Evolutionary conservation across 2,888 invertebrate species (phyloP).

Genomic region (Prionchulus punctatus): DNA sequence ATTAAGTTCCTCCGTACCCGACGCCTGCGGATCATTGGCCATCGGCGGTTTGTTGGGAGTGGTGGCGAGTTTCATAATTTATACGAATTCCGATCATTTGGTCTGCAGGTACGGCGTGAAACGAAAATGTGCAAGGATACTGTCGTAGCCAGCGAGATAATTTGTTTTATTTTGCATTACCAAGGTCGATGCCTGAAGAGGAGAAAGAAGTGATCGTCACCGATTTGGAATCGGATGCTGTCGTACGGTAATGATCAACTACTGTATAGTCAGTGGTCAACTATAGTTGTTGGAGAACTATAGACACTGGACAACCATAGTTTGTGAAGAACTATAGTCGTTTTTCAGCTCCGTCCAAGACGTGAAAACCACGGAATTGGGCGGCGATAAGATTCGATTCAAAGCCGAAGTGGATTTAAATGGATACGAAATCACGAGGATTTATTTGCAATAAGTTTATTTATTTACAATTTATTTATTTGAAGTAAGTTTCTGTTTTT

Average conservation of each 20-base stretch:
- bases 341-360: constrained; percentile 51
- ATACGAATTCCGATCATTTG: constrained; percentile 77
- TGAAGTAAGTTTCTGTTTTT: too few relatives aligned
- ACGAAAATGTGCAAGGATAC: too few relatives aligned
- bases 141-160: too few relatives aligned
- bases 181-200: constrained; percentile 6
- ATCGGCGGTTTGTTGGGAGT: constrained; percentile 42
- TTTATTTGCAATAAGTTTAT: constrained; percentile 82
- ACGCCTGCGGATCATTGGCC: constrained; percentile 75
- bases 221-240: constrained; percentile 78
- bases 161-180: too few relatives aligned
- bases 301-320: background rate
- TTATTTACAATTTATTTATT: constrained; percentile 45
- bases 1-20: constrained; percentile 60
- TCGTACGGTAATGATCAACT: constrained; percentile 51
- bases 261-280: too few relatives aligned
- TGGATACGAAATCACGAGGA: constrained; percentile 76
- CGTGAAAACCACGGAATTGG: constrained; percentile 96
- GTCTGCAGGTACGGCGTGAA: constrained; percentile 85
- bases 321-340: too few relatives aligned
- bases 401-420: constrained; percentile 98
- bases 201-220: constrained; percentile 27
- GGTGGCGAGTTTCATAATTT: constrained; percentile 79
- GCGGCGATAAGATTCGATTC: constrained; percentile 78
- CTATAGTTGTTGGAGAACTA: too few relatives aligned